Evolutionary conservation across 2,113 vertebrate genomes (phyloP), one percentile per base, ranked within the genome.

Genomic region (Pterocles gutturalis): DNA sequence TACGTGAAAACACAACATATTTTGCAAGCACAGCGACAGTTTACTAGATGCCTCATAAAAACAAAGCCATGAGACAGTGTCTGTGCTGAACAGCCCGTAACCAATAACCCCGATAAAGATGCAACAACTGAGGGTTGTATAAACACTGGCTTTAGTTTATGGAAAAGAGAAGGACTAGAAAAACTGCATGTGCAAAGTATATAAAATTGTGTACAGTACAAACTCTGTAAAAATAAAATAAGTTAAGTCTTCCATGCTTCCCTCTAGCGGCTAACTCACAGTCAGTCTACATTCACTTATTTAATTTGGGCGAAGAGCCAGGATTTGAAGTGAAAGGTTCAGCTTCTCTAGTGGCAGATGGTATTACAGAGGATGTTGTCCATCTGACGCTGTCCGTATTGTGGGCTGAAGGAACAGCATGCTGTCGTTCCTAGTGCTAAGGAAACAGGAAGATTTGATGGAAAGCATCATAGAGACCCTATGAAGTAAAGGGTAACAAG

Each of bases 321-420:
- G 70, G 34, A 91, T 11, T 77, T 60, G 45, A 88, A 92, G 83
- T 77, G 73, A 92, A 93, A 93, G 77, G 89, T 95, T 95, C 90
- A 93, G 86, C 20, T 82, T 93, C 80, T 94, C 70, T 67, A 22
- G 80, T 89, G 77, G 90, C 88, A 94, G 89, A 84, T 67, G 86
- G 86, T 90, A 54, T 41, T 77, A 60, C 43, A 90, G 79, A 93
- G 83, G 85, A 93, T 75, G 72, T 10, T 95, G 90, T 93, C 93
- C 85, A 95, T 92, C 90, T 95, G 90, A 93, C 2, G 60, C 58
- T 75, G 72, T 41, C 86, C 0, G 1, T 89, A 95, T 67, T 67
- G 85, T n/a, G 80, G 72, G 83, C 67, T 93, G 93, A 91, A 92
- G 83, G 60, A 93, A 94, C 95, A 92, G 94, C 81, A 91, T 34